Evolutionary conservation across 2,888 invertebrate genomes (phyloP).

Genomic region (Terebella lapidaria): DNA sequence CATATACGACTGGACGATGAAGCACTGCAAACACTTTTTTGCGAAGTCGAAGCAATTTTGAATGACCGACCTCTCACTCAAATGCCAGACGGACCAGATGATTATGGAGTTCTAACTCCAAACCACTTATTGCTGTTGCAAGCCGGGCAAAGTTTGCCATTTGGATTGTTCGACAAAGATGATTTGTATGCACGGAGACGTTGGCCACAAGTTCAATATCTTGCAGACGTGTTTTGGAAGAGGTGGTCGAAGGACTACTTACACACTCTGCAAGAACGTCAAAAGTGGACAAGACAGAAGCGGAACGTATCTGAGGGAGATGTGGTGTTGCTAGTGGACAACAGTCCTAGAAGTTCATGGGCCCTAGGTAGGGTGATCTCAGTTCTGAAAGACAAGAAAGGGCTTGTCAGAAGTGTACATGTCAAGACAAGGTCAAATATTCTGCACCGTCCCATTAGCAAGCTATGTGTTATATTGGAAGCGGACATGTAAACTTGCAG

Average conservation of each 20-base stretch:
- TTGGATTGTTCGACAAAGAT: slow-evolving; percentile 4
- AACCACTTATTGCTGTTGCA: too few relatives aligned
- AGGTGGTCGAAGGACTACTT: background rate
- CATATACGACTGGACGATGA: background rate
- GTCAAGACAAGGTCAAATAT: too few relatives aligned
- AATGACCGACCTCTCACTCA: background rate
- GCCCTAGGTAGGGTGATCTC: background rate
- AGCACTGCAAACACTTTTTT: background rate
- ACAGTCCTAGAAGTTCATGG: background rate
- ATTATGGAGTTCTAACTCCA: background rate
- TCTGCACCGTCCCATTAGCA: too few relatives aligned
- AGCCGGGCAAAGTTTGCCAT: too few relatives aligned
- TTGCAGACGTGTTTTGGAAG: slow-evolving; percentile 3
- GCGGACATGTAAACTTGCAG: too few relatives aligned
- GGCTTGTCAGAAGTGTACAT: too few relatives aligned
- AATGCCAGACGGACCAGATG: background rate
- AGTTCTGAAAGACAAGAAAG: too few relatives aligned
- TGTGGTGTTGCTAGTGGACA: slow-evolving; percentile 1
- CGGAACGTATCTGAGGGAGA: background rate
- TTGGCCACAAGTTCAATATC: slow-evolving; percentile 4
- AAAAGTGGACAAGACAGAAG: background rate
- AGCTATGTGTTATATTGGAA: too few relatives aligned
- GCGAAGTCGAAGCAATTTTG: background rate
- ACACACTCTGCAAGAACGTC: too few relatives aligned
- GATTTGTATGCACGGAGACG: background rate